A percentile compares a stretch with the other conserved stretches of the same genome.
These are phyloP conservation scores for Drosophila littoralis DNA, from an alignment of 1,140 invertebrate species.

Conservation along the genomic window DNA sequence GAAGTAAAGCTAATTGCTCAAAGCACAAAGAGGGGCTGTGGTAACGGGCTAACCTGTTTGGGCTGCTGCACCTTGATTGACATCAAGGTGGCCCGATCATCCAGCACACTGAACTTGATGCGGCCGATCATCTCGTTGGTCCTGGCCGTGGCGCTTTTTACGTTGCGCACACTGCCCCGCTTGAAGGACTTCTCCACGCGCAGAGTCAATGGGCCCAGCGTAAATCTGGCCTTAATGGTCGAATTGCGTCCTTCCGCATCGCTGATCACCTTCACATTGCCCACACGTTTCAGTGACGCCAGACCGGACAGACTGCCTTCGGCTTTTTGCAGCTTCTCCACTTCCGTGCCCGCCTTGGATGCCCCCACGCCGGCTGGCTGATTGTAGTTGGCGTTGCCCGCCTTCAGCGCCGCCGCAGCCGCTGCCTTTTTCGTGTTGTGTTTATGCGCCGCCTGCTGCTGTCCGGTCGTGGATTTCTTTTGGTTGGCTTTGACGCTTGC, in stretches of 20 bases:
- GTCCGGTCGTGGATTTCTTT: slow-evolving; percentile 71
- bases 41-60: slow-evolving; percentile 88
- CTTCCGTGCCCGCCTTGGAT: slow-evolving; percentile 74
- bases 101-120: slow-evolving; percentile 90
- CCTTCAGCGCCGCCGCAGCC: slow-evolving; percentile 51
- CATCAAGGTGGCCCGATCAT: slow-evolving; percentile 91
- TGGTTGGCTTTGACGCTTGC: slow-evolving; percentile 55
- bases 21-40: slow-evolving; percentile 31
- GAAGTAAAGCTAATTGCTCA: slow-evolving; percentile 58
- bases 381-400: slow-evolving; percentile 70
- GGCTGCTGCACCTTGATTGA: slow-evolving; percentile 93
- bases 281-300: slow-evolving; percentile 89
- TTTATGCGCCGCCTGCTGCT: slow-evolving; percentile 50
- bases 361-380: slow-evolving; percentile 69
- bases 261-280: slow-evolving; percentile 91
- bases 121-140: slow-evolving; percentile 93
- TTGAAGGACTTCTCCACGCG: slow-evolving; percentile 94
- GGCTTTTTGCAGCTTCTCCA: slow-evolving; percentile 85
- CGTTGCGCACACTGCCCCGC: slow-evolving; percentile 88
- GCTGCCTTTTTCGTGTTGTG: slow-evolving; percentile 66
- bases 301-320: slow-evolving; percentile 92
- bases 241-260: slow-evolving; percentile 89
- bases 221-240: slow-evolving; percentile 92
- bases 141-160: slow-evolving; percentile 92
- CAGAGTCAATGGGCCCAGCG: slow-evolving; percentile 90